Percentiles rank a stretch among this genome's conserved stretches.
Conservation (phyloP, 53 echinoderm and acorn worm genomes). For the Holothuria leucospilota region DNA sequence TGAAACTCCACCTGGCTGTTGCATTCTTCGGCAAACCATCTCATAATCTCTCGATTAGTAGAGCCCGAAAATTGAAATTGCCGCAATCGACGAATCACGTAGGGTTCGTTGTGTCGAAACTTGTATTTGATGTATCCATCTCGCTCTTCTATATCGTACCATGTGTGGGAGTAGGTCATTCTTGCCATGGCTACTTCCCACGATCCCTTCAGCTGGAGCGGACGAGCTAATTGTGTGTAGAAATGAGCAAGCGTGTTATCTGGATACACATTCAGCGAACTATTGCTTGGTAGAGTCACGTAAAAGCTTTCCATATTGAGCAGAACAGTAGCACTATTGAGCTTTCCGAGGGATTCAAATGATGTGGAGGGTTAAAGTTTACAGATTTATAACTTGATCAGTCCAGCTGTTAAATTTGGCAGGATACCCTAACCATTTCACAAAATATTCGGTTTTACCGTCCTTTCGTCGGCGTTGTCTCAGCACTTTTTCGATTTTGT, state of each 20-base stretch:
- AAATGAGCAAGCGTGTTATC: conserved; percentile 3
- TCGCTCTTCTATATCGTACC: background rate
- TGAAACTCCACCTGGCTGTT: background rate
- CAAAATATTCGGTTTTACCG: conserved; percentile 60
- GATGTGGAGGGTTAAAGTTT: background rate
- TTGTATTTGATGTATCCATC: background rate
- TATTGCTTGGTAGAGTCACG: conserved; percentile 23
- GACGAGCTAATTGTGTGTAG: background rate
- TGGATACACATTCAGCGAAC: conserved; percentile 4
- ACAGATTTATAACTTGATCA: conserved; percentile 25
- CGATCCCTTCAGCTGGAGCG: background rate
- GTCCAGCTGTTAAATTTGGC: conserved; percentile 68
- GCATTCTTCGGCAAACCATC: background rate
- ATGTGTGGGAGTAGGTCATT: conserved; percentile 8
- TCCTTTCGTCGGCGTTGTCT: conserved; percentile 38
- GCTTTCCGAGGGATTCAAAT: too few relatives aligned
- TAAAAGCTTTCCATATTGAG: too few relatives aligned
- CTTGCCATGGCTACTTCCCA: conserved; percentile 23
- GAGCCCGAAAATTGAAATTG: background rate
- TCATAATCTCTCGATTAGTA: background rate
- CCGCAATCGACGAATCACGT: background rate
- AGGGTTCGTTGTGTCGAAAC: background rate
- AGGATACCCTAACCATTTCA: conserved; percentile 59
- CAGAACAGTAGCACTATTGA: too few relatives aligned
- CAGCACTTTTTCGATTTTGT: conserved; percentile 59